These are phyloP conservation scores for Conus betulinus DNA, from an alignment of 1,140 invertebrate genomes.

Conservation along the genomic window DNA sequence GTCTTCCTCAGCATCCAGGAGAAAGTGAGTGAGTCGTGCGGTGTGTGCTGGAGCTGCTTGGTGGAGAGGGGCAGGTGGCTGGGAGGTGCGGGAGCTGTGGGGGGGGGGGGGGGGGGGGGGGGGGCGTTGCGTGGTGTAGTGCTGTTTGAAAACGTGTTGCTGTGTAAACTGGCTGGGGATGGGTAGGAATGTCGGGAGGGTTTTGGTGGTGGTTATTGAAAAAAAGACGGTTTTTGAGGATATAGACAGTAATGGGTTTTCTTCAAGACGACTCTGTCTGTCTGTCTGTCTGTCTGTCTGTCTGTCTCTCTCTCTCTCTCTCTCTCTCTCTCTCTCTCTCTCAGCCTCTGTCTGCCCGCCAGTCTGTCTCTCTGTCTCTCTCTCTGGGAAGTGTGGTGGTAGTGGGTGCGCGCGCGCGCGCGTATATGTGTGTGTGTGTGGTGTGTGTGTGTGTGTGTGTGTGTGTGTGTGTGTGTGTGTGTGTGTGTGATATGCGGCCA, in stretches of 20 bases:
- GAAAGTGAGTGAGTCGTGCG: not conserved
- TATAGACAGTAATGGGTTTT: not conserved
- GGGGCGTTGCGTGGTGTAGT: too few relatives aligned
- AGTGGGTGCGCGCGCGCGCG: too few relatives aligned
- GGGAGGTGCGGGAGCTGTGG: not conserved
- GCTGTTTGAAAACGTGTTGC: too few relatives aligned
- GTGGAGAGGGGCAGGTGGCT: not conserved
- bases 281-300: constrained; percentile 43
- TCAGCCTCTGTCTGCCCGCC: not conserved
- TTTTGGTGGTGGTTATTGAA: too few relatives aligned
- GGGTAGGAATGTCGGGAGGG: too few relatives aligned
- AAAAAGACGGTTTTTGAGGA: too few relatives aligned
- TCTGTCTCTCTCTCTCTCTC: constrained; percentile 36
- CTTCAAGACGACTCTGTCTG: constrained; percentile 28
- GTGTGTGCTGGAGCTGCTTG: too few relatives aligned
- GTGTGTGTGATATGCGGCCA: too few relatives aligned
- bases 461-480: too few relatives aligned
- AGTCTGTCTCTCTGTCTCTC: not conserved
- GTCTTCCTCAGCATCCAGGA: constrained; percentile 27
- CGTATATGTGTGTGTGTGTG: too few relatives aligned
- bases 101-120: not conserved
- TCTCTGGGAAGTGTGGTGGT: not conserved
- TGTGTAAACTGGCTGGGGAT: too few relatives aligned
- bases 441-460: too few relatives aligned
- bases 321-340: not conserved